Evolutionary conservation across 1,140 invertebrate genomes (phyloP).

Genomic region (Polypedilum pembai): DNA sequence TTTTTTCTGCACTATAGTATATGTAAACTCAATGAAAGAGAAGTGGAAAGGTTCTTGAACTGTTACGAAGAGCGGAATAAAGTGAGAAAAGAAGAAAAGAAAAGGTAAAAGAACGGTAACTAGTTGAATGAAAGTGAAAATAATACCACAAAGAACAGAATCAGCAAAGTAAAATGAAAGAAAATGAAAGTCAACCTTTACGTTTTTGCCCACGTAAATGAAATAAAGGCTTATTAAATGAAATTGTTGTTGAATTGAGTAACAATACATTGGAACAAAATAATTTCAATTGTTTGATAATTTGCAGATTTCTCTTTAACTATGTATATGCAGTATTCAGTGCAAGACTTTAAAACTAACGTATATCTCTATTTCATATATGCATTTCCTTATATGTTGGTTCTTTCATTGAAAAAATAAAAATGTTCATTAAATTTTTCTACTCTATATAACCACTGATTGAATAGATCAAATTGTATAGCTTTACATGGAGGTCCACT

Average conservation of each 20-base stretch:
- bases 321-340: not conserved
- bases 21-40: not conserved
- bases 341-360: not conserved
- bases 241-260: not conserved
- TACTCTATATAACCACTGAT: constrained; percentile 15
- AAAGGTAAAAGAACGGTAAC: not conserved
- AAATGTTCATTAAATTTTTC: constrained; percentile 23
- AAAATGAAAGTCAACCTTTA: constrained; percentile 16
- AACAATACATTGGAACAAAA: not conserved
- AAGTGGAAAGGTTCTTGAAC: constrained; percentile 7
- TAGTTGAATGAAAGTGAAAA: constrained; percentile 23
- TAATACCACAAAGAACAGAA: not conserved
- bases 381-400: too few species aligned
- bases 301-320: not conserved
- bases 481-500: not conserved
- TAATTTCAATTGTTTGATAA: too few species aligned
- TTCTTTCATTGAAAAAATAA: not conserved
- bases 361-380: too few species aligned
- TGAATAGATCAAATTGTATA: constrained; percentile 18
- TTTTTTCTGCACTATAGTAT: too few species aligned
- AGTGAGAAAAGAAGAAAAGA: not conserved
- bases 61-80: not conserved
- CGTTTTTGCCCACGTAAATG: not conserved
- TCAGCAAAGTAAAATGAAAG: not conserved
- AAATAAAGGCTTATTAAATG: too few species aligned